A percentile compares a stretch with the other conserved stretches of the same genome.
Evolutionary conservation across 1,140 invertebrate genomes (phyloP).

Genomic region (Asobara japonica): DNA sequence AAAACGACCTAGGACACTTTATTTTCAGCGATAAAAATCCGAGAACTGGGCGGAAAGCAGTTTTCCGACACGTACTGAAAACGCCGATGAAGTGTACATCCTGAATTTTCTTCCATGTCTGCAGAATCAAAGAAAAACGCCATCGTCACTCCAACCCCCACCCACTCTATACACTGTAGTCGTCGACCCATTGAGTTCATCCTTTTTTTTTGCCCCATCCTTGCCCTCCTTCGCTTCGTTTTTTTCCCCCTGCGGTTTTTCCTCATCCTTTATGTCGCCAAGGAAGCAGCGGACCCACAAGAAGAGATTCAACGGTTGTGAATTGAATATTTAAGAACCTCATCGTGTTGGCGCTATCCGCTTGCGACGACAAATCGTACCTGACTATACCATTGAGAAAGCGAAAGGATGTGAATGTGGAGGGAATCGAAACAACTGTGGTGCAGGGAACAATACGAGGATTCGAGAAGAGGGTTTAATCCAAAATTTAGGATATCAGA

Average conservation of each 20-base stretch:
- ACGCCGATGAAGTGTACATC: conserved; percentile 25
- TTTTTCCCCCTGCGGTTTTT: not conserved
- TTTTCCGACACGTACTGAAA: conserved; percentile 17
- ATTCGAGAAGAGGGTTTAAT: not conserved
- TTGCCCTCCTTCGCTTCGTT: not conserved
- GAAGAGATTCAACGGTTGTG: conserved; percentile 30
- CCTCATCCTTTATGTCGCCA: not conserved
- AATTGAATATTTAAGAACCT: conserved; percentile 61
- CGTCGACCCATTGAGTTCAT: not conserved
- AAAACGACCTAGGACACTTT: not conserved
- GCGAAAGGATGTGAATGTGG: conserved; percentile 34
- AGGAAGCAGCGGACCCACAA: conserved; percentile 15
- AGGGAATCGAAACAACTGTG: conserved; percentile 10
- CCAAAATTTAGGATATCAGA: no score
- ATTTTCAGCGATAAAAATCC: conserved; percentile 10
- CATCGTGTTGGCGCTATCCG: conserved; percentile 38
- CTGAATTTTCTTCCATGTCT: conserved; percentile 11
- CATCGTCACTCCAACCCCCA: not conserved
- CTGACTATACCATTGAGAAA: conserved; percentile 57
- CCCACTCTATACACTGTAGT: not conserved
- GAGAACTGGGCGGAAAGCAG: not conserved
- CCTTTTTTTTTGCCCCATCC: not conserved
- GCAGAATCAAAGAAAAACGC: conserved; percentile 22
- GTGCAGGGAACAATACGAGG: not conserved
- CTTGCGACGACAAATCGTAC: conserved; percentile 54